Evolutionary conservation across 2,888 invertebrate species (phyloP).

Genomic region (Cylindroiulus punctatus): DNA sequence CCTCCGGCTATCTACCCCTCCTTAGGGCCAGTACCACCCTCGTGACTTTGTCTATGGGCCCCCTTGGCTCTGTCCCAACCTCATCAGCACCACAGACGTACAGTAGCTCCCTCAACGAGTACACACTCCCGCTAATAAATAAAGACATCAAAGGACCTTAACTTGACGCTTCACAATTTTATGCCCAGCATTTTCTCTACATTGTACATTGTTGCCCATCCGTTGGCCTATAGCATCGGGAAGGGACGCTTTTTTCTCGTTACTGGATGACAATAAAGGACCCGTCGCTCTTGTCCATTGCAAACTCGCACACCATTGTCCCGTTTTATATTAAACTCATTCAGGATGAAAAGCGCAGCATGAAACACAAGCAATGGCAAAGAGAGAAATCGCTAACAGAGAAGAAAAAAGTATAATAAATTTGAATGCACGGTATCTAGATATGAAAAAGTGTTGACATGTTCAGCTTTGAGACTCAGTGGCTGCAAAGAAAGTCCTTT

Average conservation of each 20-base stretch:
- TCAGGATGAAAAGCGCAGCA: conserved; percentile 53
- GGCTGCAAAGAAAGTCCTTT: conserved; percentile 1
- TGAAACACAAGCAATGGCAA: conserved; percentile 49
- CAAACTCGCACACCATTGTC: conserved; percentile 25
- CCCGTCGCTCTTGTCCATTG: conserved; percentile 47
- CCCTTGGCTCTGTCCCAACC: conserved; percentile 43
- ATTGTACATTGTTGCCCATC: conserved; percentile 36
- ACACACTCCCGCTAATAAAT: conserved; percentile 47
- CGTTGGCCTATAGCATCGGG: conserved; percentile 26
- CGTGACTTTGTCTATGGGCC: conserved; percentile 31
- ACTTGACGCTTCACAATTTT: conserved; percentile 45
- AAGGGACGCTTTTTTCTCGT: conserved; percentile 36
- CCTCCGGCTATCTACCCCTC: conserved; percentile 27
- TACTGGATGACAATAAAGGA: conserved; percentile 43
- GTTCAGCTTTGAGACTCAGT: neutral
- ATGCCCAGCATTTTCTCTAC: conserved; percentile 22
- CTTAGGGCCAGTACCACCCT: conserved; percentile 12
- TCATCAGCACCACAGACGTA: conserved; percentile 43
- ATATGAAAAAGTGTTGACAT: conserved; percentile 45
- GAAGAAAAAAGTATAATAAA: conserved; percentile 17
- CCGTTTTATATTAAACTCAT: conserved; percentile 49
- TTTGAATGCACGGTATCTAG: conserved; percentile 34
- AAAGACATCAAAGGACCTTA: conserved; percentile 47
- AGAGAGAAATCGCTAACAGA: conserved; percentile 2
- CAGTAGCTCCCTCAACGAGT: conserved; percentile 42